Conservation (phyloP, 2,888 invertebrate species). For the Pilophorus perplexus region DNA sequence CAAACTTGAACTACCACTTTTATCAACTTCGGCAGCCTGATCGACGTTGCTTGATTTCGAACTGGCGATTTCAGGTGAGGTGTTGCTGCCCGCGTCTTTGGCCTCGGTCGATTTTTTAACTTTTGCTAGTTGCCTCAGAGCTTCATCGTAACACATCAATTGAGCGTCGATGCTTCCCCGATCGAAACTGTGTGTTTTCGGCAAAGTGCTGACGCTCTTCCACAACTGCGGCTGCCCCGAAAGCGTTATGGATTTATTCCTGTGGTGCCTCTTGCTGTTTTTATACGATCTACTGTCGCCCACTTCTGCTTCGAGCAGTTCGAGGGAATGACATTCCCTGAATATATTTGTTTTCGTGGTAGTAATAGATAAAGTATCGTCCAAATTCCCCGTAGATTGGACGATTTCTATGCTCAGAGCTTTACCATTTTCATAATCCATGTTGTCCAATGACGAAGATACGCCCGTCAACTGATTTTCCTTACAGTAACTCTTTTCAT, state of each 20-base stretch:
- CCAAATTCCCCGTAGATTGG: slow-evolving; percentile 44
- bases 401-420: slow-evolving; percentile 46
- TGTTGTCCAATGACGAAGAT: slow-evolving; percentile 44
- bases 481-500: slow-evolving; percentile 41
- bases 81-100: slow-evolving; percentile 30
- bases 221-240: slow-evolving; percentile 47
- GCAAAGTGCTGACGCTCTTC: slow-evolving; percentile 47
- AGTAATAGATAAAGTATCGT: slow-evolving; percentile 43
- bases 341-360: slow-evolving; percentile 44
- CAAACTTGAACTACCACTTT: slow-evolving; percentile 3
- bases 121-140: slow-evolving; percentile 49
- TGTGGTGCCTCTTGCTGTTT: slow-evolving; percentile 47
- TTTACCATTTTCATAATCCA: slow-evolving; percentile 44
- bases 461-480: slow-evolving; percentile 43
- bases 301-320: slow-evolving; percentile 46
- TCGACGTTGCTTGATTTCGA: neutral
- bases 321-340: slow-evolving; percentile 49
- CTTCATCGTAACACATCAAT: slow-evolving; percentile 50
- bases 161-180: slow-evolving; percentile 49
- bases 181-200: slow-evolving; percentile 42
- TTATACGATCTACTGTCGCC: slow-evolving; percentile 41
- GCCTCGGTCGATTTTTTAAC: slow-evolving; percentile 39
- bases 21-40: slow-evolving; percentile 2
- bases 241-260: slow-evolving; percentile 49
- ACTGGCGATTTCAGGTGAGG: slow-evolving; percentile 26